Evolutionary conservation across 2,797 vertebrate genomes (phyloP).

Genomic region (Carcharodon carcharias): DNA sequence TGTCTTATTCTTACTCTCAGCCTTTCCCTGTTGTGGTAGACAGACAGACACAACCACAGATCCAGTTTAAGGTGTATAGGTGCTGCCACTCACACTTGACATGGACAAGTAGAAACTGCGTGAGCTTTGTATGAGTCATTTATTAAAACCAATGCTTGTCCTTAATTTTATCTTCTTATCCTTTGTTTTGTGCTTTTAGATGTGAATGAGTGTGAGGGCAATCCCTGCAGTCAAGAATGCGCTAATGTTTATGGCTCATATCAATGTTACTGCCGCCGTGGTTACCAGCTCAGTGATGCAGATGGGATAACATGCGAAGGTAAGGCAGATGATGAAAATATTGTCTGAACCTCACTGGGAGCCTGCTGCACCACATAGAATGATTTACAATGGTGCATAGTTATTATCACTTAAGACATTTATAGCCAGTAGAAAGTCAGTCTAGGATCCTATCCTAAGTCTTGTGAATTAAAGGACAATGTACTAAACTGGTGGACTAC

Average conservation of each 20-base stretch:
- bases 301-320: conserved; percentile 92
- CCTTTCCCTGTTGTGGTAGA: not conserved
- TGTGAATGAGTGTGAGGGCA: conserved; percentile 81
- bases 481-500: not conserved
- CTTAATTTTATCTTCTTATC: not conserved
- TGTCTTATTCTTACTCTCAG: not conserved
- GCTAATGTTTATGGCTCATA: conserved; percentile 94
- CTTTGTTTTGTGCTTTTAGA: conserved; percentile 58
- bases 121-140: not conserved
- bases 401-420: not conserved
- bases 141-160: not conserved
- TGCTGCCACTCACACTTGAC: not conserved
- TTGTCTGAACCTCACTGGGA: not conserved
- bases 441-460: not conserved
- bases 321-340: conserved; percentile 47
- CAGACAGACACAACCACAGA: not conserved
- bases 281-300: conserved; percentile 88
- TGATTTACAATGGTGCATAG: not conserved
- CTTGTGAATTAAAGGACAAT: not conserved
- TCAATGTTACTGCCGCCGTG: conserved; percentile 94
- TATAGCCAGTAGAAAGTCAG: not conserved
- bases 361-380: not conserved
- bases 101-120: too few relatives aligned
- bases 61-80: not conserved
- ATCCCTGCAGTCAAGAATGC: conserved; percentile 89